Evolutionary conservation across 2,113 vertebrate genomes (phyloP), one percentile per base, ranked within the genome.

Genomic region (Eolophus roseicapilla): DNA sequence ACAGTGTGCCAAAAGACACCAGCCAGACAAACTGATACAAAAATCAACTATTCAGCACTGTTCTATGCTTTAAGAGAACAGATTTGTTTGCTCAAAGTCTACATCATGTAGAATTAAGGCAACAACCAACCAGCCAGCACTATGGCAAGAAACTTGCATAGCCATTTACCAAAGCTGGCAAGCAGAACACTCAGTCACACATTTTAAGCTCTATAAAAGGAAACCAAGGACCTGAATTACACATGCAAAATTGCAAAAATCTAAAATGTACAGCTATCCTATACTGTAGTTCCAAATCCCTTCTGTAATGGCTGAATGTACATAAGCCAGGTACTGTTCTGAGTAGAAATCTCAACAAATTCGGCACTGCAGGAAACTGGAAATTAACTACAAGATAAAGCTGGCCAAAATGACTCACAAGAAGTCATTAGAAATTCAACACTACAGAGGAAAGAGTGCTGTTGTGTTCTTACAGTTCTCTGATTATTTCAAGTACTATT

Each of bases 401-500:
- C 23, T 77, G 63, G 39, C 50, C 67, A 65, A 77, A 82, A 23
- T 29, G 6, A 68, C 37, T 64, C 70, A 69, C 65, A 5, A 2
- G 9, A 82, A 89, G 39, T n/a, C 19, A 82, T 57, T 46, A 10
- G 55, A 90, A 89, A 86, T 82, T 86, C 75, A 76, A 44, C 27
- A 67, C 21, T 49, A 68, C 33, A 92, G 74, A 88, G 65, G 49
- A 85, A 84, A 63, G 17, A 65, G 13, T 14, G 27, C 55, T 70
- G 47, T 33, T 83, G 57, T 60, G 23, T 52, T 84, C 13, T 10
- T 25, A 39, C 35, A 86, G 46, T 75, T 81, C n/a, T 77, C 68
- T 37, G 69, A 87, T 86, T 90, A 90, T 83, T 76, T 84, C 31
- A 81, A 88, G 82, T 75, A 82, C 27, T 75, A 64, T 96, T 98